A percentile compares a stretch with the other conserved stretches of the same genome.
Evolutionary conservation across 2,888 invertebrate genomes (phyloP).

Genomic region (Hetaerina titia): DNA sequence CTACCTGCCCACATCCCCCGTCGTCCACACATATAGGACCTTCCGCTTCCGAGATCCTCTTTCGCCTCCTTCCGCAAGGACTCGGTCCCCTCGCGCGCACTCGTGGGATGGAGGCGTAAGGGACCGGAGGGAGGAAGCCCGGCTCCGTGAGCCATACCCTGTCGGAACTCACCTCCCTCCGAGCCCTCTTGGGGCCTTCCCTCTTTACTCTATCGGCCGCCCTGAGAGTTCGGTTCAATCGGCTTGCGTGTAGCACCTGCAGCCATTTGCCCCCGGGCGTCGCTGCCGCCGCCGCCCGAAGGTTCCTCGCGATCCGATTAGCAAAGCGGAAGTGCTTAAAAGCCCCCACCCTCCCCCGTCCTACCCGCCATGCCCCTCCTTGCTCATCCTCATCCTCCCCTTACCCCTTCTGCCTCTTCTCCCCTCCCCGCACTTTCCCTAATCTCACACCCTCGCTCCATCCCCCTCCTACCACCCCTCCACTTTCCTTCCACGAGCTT

Average conservation of each 20-base stretch:
- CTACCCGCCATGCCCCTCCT: neutral
- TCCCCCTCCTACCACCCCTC: neutral
- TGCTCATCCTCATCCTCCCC: neutral
- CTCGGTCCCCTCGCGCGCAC: too few species aligned
- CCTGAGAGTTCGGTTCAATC: conserved; percentile 13
- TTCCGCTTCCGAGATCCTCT: too few species aligned
- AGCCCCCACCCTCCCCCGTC: neutral
- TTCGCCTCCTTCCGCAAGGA: too few species aligned
- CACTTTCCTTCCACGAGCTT: neutral
- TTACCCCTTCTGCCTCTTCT: neutral
- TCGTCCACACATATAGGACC: too few species aligned
- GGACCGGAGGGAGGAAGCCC: neutral
- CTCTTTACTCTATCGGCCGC: neutral
- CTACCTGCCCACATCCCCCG: too few species aligned
- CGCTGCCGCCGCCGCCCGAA: neutral
- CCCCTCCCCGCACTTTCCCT: neutral
- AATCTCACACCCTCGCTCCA: neutral
- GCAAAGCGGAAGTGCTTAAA: conserved; percentile 47
- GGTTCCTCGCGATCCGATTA: conserved; percentile 46
- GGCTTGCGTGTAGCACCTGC: conserved; percentile 21
- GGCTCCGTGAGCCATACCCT: neutral
- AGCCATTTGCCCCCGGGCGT: conserved; percentile 1
- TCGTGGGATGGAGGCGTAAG: too few species aligned
- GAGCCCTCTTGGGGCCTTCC: neutral
- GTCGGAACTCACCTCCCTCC: neutral